Evolutionary conservation across 2,888 invertebrate species (phyloP).

Genomic region (Pyrrhosoma nymphula): DNA sequence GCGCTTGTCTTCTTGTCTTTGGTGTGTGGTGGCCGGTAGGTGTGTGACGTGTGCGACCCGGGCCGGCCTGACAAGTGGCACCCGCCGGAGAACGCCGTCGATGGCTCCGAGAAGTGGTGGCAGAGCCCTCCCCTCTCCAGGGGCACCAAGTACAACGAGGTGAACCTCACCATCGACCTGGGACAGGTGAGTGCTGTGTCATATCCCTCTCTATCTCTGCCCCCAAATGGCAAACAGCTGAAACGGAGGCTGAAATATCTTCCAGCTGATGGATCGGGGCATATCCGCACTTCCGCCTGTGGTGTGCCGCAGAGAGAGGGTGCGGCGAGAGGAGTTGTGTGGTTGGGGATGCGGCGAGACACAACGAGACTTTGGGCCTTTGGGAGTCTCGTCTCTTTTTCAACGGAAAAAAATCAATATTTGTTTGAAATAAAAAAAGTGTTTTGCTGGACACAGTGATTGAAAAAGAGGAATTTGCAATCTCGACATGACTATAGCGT

Average conservation of each 20-base stretch:
- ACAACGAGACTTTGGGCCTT: background rate
- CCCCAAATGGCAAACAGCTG: background rate
- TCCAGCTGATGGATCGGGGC: background rate
- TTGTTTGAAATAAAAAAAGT: background rate
- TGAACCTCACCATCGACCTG: constrained; percentile 97
- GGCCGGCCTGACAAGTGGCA: constrained; percentile 88
- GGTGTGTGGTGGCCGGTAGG: constrained; percentile 82
- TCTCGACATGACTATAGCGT: too few relatives aligned
- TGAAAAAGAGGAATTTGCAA: too few relatives aligned
- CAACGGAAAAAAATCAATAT: background rate
- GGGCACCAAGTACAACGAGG: constrained; percentile 97
- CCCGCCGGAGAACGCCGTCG: constrained; percentile 94
- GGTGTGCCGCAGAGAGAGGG: background rate
- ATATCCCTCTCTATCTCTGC: background rate
- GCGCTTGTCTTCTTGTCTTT: too few relatives aligned
- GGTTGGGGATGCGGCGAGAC: background rate
- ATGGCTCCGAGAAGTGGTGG: constrained; percentile 99
- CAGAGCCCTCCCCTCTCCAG: constrained; percentile 98
- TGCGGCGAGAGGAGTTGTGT: background rate
- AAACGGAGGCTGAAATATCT: too few relatives aligned
- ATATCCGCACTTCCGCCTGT: background rate
- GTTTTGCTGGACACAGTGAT: background rate
- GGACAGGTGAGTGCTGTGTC: constrained; percentile 97
- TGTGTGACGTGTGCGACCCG: constrained; percentile 95
- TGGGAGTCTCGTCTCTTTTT: constrained; percentile 9